Base-by-base conservation (phyloP, 2,113 vertebrate genomes). In the Carollia perspicillata region DNA sequence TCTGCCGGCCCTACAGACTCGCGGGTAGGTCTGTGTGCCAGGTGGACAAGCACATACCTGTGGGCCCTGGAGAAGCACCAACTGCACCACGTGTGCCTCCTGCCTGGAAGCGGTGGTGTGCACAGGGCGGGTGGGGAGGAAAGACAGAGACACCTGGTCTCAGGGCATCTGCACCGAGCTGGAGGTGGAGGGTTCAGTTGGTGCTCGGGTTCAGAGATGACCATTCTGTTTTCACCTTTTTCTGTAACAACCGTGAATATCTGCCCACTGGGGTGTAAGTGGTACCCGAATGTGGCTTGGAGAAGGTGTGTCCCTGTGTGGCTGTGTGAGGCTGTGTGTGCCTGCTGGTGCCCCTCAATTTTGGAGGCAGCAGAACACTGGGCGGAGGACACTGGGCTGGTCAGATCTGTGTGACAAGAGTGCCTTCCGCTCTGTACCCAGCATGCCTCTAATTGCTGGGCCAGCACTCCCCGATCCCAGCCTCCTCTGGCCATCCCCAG, bases 1-100 rank as follows among this genome's bases (percentile, higher is more conserved):
- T 99, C 94, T 99, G 98, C 96, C 98, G 99, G 0, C 97, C 99
- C 49, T 99, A 99, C 98, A 98, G 99, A 71, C 99, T 99, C 0
- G 99, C 99, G 49, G 99, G 99, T 99, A 95, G 85, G 98, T 97
- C 42, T 49, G 12, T 1, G 0, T 33, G 8, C 18, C 55, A 18
- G 26, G 44, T 0, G 0, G 55, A 44, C 2, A 2, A 18, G 16
- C 11, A 23, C 3, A 8, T 1, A 14, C 49, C 40, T 1, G 20
- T 6, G 26, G 28, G n/a, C 84, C 63, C 66, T 85, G 18, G 8
- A 33, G 55, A 63, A 44, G 42, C 42, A 66, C 18, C 13, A 20
- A 30, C 51, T 47, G 18, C n/a, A 22, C 44, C 20, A 28, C 30
- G 9, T 26, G 30, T 28, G n/a, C 49, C 12, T 71, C 28, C 42